Conservation (phyloP, 2,888 invertebrate genomes). For the Pachydiplax longipennis region DNA sequence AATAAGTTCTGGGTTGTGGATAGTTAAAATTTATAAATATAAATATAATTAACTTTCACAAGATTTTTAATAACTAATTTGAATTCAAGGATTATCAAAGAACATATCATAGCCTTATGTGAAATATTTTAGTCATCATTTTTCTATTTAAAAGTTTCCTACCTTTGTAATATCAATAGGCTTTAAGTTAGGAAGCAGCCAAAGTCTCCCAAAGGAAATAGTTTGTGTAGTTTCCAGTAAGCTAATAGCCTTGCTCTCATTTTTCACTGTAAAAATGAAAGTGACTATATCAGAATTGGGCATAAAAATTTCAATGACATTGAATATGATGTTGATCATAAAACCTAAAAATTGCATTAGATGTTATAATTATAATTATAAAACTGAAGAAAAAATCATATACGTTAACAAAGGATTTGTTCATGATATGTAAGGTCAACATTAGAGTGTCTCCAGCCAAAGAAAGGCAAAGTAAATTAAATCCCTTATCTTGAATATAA, state of each 20-base stretch:
- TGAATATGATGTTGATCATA: too few species aligned
- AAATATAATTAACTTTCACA: too few species aligned
- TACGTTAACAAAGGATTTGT: too few species aligned
- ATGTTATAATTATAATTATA: too few species aligned
- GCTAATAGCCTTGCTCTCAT: not conserved
- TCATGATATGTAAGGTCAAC: too few species aligned
- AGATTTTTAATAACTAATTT: too few species aligned
- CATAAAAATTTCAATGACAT: not conserved
- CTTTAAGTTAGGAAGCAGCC: not conserved
- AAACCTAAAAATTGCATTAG: too few species aligned
- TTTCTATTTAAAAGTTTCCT: not conserved
- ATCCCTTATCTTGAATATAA: too few species aligned
- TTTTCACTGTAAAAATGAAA: not conserved
- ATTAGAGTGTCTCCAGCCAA: too few species aligned
- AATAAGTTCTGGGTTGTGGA: not conserved
- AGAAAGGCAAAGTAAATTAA: too few species aligned
- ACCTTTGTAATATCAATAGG: not conserved
- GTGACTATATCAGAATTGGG: too few species aligned
- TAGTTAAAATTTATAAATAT: not conserved
- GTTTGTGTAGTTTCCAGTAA: not conserved
- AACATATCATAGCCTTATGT: not conserved
- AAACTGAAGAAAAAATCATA: too few species aligned
- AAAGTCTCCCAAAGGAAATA: not conserved
- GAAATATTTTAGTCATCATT: not conserved
- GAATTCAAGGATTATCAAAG: not conserved